Percentiles rank a stretch among this genome's conserved stretches.
Evolutionary conservation across 2,797 vertebrate species (phyloP).

Genomic region (Telmatherina bonti): DNA sequence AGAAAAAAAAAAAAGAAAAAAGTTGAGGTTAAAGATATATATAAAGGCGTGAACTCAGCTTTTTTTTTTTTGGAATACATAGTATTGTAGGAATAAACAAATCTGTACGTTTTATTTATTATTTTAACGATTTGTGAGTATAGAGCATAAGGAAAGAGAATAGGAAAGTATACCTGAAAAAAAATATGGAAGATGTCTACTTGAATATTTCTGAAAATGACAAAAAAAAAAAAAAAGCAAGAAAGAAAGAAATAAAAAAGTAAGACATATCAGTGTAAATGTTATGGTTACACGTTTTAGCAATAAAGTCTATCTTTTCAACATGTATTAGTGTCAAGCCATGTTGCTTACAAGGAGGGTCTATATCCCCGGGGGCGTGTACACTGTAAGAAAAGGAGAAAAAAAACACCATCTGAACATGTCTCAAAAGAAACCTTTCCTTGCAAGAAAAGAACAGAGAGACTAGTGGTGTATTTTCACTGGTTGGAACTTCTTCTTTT

Average conservation of each 20-base stretch:
- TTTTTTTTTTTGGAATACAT: slow-evolving; percentile 89
- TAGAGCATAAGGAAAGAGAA: slow-evolving; percentile 86
- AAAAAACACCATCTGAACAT: slow-evolving; percentile 32
- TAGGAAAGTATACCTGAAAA: slow-evolving; percentile 90
- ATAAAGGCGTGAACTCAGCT: slow-evolving; percentile 85
- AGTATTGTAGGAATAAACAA: slow-evolving; percentile 90
- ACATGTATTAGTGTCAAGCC: slow-evolving; percentile 81
- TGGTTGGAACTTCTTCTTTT: slow-evolving; percentile 10
- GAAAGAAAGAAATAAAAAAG: slow-evolving; percentile 80
- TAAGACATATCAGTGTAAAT: slow-evolving; percentile 91
- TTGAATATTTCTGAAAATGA: slow-evolving; percentile 90
- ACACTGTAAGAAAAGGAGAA: slow-evolving; percentile 56
- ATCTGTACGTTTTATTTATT: slow-evolving; percentile 97
- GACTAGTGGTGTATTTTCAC: not conserved
- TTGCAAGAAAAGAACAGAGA: not conserved
- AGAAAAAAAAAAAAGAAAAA: slow-evolving; percentile 68
- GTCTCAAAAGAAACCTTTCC: slow-evolving; percentile 25
- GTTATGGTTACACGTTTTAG: slow-evolving; percentile 90
- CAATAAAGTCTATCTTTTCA: slow-evolving; percentile 92
- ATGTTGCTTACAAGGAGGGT: slow-evolving; percentile 67
- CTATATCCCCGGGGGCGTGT: slow-evolving; percentile 62
- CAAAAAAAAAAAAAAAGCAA: slow-evolving; percentile 68
- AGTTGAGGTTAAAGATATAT: slow-evolving; percentile 86
- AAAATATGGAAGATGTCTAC: slow-evolving; percentile 93
- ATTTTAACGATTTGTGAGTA: slow-evolving; percentile 93